Evolutionary conservation across 1,140 invertebrate genomes (phyloP).

Genomic region (Odontomachus brunneus): DNA sequence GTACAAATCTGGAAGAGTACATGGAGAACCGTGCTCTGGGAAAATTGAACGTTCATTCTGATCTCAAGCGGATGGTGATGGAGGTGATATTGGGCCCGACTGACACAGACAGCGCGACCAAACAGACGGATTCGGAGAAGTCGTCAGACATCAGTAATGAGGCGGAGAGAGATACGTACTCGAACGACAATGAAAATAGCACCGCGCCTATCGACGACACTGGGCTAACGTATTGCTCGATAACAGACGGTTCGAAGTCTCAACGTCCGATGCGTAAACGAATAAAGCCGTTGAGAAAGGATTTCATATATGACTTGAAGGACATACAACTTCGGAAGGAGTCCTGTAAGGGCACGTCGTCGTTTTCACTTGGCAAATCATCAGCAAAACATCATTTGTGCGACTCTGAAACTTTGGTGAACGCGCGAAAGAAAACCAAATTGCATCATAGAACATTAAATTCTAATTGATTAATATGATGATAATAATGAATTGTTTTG

Average conservation of each 20-base stretch:
- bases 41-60: slow-evolving; percentile 42
- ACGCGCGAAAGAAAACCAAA: slow-evolving; percentile 9
- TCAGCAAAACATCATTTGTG: no score
- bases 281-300: slow-evolving; percentile 88
- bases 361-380: no score
- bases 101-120: slow-evolving; percentile 12
- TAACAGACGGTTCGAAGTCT: not conserved
- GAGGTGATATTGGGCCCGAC: slow-evolving; percentile 78
- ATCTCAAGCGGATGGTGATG: slow-evolving; percentile 77
- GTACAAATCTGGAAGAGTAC: not conserved
- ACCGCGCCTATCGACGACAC: not conserved
- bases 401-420: not conserved
- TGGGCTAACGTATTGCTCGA: slow-evolving; percentile 6
- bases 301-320: slow-evolving; percentile 89
- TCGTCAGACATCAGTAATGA: not conserved
- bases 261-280: slow-evolving; percentile 87
- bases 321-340: slow-evolving; percentile 17
- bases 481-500: not conserved
- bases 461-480: not conserved
- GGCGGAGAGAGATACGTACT: not conserved
- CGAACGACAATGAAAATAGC: slow-evolving; percentile 8
- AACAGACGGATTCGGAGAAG: slow-evolving; percentile 25
- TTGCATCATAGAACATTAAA: not conserved
- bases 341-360: no score
- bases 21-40: not conserved